Base-by-base conservation (phyloP, 2,888 invertebrate genomes). In the Agriopis marginaria region DNA sequence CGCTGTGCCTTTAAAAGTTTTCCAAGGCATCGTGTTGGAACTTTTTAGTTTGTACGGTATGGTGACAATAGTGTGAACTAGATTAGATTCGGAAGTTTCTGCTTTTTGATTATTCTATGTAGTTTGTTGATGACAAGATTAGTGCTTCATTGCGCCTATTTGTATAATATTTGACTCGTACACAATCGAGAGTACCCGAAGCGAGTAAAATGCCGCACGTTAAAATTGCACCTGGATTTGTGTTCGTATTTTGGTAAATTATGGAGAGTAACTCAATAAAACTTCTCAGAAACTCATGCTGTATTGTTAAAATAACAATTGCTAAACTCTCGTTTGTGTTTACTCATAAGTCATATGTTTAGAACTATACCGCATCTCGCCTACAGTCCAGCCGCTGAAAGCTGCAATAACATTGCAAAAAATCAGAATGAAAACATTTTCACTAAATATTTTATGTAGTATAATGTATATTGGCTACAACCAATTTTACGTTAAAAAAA, bases 21-120 rank as follows among this genome's bases (percentile, higher is more conserved):
- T 69, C 50, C 51, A 71, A 75, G 75, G 75, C 70, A 72, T 74
- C 67, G 64, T 76, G 77, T 78, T 78, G 77, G 76, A 81, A 80
- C 73, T 81, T 80, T 71, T 70, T 39, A 66, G 66, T 74, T 70
- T 32, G 42, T 17, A 76, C 75, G 78, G 80, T 80, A 75, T 77
- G 75, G 72, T 75, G 75, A 73, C 72, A 75, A 68, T 65, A 64
- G 61, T 63, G 14, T 61, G 47, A 63, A 65, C 49, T 60, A 64
- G 61, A 65, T 64, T 71, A 51, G 51, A 60, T 66, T 67, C 42
- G 58, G 7, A 32, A 17, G 68, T 62, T 67, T 63, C 54, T 51
- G 6, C n/a, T 55, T 8, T 42, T 17, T 44, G 45, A 58, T 45
- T 3, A 39, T 32, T 7, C 10, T n/a, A 2, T n/a, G 42, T 14